Evolutionary conservation across 1,140 invertebrate species (phyloP).

Genomic region (Probaryconus sp.): DNA sequence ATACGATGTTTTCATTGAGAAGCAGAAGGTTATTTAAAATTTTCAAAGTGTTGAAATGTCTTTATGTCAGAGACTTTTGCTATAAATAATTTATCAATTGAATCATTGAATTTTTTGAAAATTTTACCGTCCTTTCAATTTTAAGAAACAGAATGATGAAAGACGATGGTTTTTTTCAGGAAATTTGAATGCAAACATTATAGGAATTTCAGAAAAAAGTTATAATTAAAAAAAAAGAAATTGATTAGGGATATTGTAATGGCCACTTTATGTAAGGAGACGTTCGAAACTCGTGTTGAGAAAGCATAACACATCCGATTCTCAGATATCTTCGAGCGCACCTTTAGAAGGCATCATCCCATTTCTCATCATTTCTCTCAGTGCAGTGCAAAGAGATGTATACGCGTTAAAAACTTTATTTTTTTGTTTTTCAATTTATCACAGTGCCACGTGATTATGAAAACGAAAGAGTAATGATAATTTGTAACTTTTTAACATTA

Average conservation of each 20-base stretch:
- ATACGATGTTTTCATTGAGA: too few relatives aligned
- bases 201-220: conserved; percentile 16
- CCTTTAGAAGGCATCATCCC: conserved; percentile 27
- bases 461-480: conserved; percentile 37
- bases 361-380: conserved; percentile 57
- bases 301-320: conserved; percentile 71
- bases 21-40: too few relatives aligned
- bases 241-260: conserved; percentile 34
- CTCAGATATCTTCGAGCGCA: conserved; percentile 50
- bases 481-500: conserved; percentile 42
- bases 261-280: conserved; percentile 35
- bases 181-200: too few relatives aligned
- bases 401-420: conserved; percentile 1
- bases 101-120: too few relatives aligned
- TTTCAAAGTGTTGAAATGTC: too few relatives aligned
- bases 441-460: conserved; percentile 35
- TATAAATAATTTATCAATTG: too few relatives aligned
- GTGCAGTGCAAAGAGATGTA: conserved; percentile 31
- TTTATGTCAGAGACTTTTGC: too few relatives aligned
- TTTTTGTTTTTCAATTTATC: conserved; percentile 20
- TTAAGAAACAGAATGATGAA: too few relatives aligned
- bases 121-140: too few relatives aligned
- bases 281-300: conserved; percentile 62
- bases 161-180: too few relatives aligned
- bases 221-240: conserved; percentile 42